Percentiles rank a stretch among this genome's conserved stretches.
Evolutionary conservation across 2,113 vertebrate species (phyloP).

Genomic region (Aphyosemion australe): DNA sequence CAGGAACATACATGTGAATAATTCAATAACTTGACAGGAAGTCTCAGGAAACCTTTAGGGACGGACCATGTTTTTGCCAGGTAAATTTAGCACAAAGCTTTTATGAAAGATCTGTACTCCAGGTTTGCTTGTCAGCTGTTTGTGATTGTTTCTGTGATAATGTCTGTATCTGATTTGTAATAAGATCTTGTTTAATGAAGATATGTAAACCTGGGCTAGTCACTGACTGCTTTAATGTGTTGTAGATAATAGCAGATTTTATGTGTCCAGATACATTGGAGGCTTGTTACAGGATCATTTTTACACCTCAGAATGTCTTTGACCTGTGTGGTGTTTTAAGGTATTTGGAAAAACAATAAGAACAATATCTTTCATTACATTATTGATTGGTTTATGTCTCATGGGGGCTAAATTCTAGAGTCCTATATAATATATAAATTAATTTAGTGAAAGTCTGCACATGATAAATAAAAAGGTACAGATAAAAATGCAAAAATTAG

Average conservation of each 20-base stretch:
- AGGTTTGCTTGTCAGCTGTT: conserved; percentile 59
- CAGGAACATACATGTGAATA: conserved; percentile 41
- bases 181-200: conserved; percentile 42
- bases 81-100: conserved; percentile 66
- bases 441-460: too few species aligned
- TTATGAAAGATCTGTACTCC: conserved; percentile 40
- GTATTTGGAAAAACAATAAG: too few species aligned
- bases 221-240: not conserved
- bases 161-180: conserved; percentile 38
- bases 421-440: too few species aligned
- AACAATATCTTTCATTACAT: too few species aligned
- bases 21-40: conserved; percentile 56
- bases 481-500: not conserved
- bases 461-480: too few species aligned
- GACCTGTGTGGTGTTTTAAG: too few species aligned
- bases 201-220: conserved; percentile 13
- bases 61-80: conserved; percentile 50
- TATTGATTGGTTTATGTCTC: too few species aligned
- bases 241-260: not conserved
- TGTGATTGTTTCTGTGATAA: conserved; percentile 48
- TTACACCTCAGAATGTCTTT: not conserved
- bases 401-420: too few species aligned
- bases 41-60: conserved; percentile 48
- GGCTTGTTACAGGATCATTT: not conserved
- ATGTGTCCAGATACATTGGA: not conserved